Base-by-base conservation (phyloP, 2,888 invertebrate species). In the Hoplodrina ambigua region DNA sequence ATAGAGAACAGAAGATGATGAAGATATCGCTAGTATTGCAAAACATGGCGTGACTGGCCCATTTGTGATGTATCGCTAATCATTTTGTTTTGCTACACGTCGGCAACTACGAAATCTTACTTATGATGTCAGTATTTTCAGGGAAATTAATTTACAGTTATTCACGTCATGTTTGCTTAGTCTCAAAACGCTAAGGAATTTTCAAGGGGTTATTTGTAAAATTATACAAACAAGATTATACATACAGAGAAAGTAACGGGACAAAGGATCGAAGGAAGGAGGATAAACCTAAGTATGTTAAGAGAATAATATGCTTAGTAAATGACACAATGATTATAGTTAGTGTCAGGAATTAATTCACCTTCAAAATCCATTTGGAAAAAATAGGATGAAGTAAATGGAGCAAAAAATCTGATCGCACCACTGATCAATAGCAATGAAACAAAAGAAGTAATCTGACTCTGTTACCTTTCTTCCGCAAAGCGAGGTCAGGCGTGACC, bases 401-500 rank as follows among this genome's bases (percentile, higher is more conserved):
- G 85, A 89, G 87, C 87, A 91, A 92, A 90, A 92, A 90, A 85
- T 85, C 77, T 85, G 87, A 87, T 86, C 86, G 77, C 85, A 80
- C 85, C 80, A 84, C 69, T 87, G 87, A 88, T 88, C 88, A 83
- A 87, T 87, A 84, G 87, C 85, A 88, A 87, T 90, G 88, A 92
- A 93, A 93, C 92, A 93, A 92, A 92, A 93, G 90, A 89, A 91
- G 89, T 92, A 91, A 92, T 90, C 78, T 78, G 81, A 85, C 69
- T 89, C 88, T 86, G 89, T 87, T 91, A 91, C 91, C 89, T 94
- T 94, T 94, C 95, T 95, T 95, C 94, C 94, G 93, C 88, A 91
- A 91, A 80, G 83, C 91, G 93, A 94, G 95, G 94, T 93, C 94
- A 90, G 84, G 86, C 93, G 93, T 94, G 94, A 93, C 94, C 90